Evolutionary conservation across 2,888 invertebrate genomes (phyloP), one percentile per base, ranked within the genome.

Genomic region (Oscheius onirici): DNA sequence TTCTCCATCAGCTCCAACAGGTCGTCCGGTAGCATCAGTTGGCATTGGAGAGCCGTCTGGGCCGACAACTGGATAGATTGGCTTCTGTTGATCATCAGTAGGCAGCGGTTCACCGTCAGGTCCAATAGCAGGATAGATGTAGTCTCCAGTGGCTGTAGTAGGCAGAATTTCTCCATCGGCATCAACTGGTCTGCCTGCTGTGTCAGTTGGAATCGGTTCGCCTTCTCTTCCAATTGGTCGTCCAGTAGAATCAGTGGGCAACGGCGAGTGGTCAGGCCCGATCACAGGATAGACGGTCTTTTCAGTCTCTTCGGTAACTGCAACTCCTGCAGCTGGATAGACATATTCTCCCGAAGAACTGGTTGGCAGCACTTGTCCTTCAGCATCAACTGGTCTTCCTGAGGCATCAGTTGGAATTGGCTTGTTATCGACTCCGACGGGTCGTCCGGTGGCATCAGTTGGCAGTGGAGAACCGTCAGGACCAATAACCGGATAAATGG

Each of bases 121-220:
- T 67, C 83, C 83, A 46, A 86, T 73, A 11, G 76, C 40, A 17
- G 75, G 76, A 71, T 86, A 86, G 10, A 83, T 63, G 34, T 52
- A 66, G 22, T 76, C 69, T 24, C 82, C 83, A n/a, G 57, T 24
- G 8, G 28, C 78, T 43, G 83, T 80, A 40, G 80, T 84, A 5
- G 79, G 76, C 13, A 74, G 72, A 2, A 58, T 41, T 43, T 60
- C 26, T 67, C 74, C 75, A 51, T 75, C 69, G 44, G 72, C 57
- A 68, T 74, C 65, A 40, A 73, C 57, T 26, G 63, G 15, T 44
- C 52, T 52, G 51, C 72, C 34, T 22, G 13, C 17, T 2, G 57
- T 46, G 54, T 71, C 73, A 24, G 52, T 77, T 55, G 72, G 71
- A 3, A 57, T n/a, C 8, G 74, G 71, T 22, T 69, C 68, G 24